Conservation (phyloP, 2,797 vertebrate genomes). For the Takifugu rubripes region DNA sequence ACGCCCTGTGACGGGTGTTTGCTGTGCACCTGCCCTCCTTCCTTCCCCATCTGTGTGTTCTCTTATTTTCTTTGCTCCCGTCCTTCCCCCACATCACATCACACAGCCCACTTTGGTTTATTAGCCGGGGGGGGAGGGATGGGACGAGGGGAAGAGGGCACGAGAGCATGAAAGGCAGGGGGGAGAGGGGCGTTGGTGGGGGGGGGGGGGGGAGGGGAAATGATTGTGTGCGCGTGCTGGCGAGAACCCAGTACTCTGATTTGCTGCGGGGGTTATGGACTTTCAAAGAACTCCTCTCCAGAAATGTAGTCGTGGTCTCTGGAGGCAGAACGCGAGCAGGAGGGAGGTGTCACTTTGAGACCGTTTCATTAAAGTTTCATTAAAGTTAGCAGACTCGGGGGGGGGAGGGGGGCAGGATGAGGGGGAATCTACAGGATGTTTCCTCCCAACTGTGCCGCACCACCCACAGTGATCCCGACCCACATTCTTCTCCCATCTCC, state of each 20-base stretch:
- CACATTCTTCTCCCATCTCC: conserved; percentile 47
- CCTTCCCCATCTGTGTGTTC: not conserved
- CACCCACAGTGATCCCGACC: conserved; percentile 47
- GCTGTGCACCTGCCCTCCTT: conserved; percentile 43
- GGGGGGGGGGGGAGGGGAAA: conserved; percentile 42
- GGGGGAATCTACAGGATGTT: conserved; percentile 21
- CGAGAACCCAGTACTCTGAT: conserved; percentile 23
- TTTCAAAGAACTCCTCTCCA: conserved; percentile 1
- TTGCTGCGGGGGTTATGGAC: not conserved
- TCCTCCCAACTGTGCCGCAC: conserved; percentile 40
- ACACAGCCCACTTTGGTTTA: conserved; percentile 15
- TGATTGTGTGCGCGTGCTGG: conserved; percentile 44
- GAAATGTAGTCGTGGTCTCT: conserved; percentile 23
- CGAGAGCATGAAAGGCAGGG: conserved; percentile 39
- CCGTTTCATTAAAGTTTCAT: conserved; percentile 17
- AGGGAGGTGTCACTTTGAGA: conserved; percentile 19
- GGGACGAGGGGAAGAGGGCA: conserved; percentile 37
- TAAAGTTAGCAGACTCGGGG: conserved; percentile 31
- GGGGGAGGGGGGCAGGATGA: conserved; percentile 28
- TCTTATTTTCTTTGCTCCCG: conserved; percentile 7
- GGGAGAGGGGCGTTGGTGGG: conserved; percentile 16
- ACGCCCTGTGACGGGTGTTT: conserved; percentile 5
- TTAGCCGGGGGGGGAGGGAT: conserved; percentile 26
- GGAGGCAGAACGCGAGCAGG: not conserved
- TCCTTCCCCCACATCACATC: conserved; percentile 9